These are phyloP conservation scores for Mionectes macconnelli DNA, from an alignment of 2,113 vertebrate species.

Conservation along the genomic window DNA sequence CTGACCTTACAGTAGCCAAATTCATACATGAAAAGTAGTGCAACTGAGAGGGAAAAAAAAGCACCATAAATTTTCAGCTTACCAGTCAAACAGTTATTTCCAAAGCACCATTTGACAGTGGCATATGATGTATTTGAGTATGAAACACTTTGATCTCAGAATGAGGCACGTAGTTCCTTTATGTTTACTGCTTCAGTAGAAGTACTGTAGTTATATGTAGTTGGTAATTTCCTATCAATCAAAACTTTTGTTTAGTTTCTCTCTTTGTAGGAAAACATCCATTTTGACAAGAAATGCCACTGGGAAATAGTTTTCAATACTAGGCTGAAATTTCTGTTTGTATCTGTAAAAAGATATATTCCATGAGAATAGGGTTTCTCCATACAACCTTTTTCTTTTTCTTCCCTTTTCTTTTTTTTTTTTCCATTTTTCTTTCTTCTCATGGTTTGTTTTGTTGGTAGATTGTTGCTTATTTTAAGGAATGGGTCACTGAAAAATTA, in stretches of 20 bases:
- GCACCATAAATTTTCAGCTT: neutral
- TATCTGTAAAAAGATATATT: neutral
- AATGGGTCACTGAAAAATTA: neutral
- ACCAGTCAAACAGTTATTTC: neutral
- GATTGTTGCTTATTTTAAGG: neutral
- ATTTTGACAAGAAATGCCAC: neutral
- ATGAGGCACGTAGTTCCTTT: neutral
- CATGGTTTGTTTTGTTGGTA: neutral
- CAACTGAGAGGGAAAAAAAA: rapidly evolving
- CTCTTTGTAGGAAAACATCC: neutral
- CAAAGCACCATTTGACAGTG: neutral
- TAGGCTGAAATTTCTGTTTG: neutral
- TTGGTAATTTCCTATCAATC: neutral
- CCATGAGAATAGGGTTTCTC: neutral
- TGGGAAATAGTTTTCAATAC: neutral
- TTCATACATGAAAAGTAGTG: neutral
- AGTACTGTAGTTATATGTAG: neutral
- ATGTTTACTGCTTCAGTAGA: neutral
- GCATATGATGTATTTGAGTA: neutral
- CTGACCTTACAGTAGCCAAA: neutral
- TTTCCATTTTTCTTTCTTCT: neutral
- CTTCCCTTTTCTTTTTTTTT: neutral
- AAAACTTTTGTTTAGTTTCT: neutral
- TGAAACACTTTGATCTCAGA: neutral
- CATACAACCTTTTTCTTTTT: too few relatives aligned